These are phyloP conservation scores for Gymnodraco acuticeps DNA, from an alignment of 2,797 vertebrate species.

Conservation along the genomic window DNA sequence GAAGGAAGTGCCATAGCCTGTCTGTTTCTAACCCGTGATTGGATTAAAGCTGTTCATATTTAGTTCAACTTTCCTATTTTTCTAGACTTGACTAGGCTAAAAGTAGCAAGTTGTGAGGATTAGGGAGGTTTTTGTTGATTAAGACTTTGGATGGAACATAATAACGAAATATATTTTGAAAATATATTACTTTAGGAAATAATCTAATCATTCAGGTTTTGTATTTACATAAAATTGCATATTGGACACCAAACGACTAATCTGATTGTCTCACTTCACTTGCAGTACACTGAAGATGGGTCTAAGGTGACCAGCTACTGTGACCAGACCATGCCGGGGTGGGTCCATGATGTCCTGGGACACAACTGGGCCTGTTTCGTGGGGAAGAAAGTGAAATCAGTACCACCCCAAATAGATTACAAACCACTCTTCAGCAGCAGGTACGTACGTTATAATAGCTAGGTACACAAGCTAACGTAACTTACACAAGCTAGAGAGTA, in stretches of 20 bases:
- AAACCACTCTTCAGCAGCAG: slow-evolving; percentile 49
- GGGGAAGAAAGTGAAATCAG: slow-evolving; percentile 83
- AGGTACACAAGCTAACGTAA: neutral
- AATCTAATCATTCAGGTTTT: neutral
- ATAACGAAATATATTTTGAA: neutral
- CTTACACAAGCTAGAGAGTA: neutral
- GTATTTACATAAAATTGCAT: neutral
- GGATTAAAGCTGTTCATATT: neutral
- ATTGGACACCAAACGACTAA: neutral
- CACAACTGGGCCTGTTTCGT: slow-evolving; percentile 96
- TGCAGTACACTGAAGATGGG: slow-evolving; percentile 89
- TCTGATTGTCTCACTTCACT: neutral
- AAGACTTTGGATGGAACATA: too few species aligned
- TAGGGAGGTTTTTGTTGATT: neutral
- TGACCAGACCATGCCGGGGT: slow-evolving; percentile 93
- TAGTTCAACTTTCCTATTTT: slow-evolving; percentile 49
- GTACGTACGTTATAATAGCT: slow-evolving; percentile 47
- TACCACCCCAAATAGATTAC: slow-evolving; percentile 52
- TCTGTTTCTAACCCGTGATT: neutral
- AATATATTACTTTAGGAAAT: neutral
- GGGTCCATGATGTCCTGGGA: slow-evolving; percentile 95
- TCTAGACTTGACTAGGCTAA: neutral
- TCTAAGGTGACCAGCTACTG: slow-evolving; percentile 90
- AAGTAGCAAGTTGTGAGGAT: neutral
- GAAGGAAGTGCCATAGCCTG: slow-evolving; percentile 13